These are phyloP conservation scores for Aradus depressus DNA, from an alignment of 2,888 invertebrate genomes.

Conservation along the genomic window DNA sequence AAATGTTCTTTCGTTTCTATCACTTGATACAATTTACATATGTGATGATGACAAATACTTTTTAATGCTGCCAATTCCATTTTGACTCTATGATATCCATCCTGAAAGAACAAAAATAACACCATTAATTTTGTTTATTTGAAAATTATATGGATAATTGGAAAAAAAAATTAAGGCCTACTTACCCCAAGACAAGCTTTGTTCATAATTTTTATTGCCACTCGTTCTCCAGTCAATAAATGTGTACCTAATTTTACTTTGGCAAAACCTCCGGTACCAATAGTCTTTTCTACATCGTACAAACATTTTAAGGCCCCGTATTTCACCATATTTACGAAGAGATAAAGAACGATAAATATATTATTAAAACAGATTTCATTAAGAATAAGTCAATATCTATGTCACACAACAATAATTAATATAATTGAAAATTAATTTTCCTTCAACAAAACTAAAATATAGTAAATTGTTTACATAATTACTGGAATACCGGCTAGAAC, in stretches of 20 bases:
- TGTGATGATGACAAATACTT: conserved; percentile 55
- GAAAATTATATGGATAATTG: background rate
- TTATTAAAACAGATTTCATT: no score
- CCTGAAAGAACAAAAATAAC: conserved; percentile 38
- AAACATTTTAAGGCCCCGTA: conserved; percentile 45
- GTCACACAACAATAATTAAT: no score
- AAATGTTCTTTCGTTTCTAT: conserved; percentile 63
- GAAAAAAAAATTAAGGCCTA: conserved; percentile 21
- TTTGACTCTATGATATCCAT: conserved; percentile 58
- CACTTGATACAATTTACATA: conserved; percentile 67
- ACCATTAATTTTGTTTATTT: background rate
- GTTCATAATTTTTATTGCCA: conserved; percentile 74
- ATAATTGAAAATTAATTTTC: no score
- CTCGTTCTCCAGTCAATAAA: conserved; percentile 64
- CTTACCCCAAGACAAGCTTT: conserved; percentile 56
- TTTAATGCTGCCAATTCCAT: conserved; percentile 64
- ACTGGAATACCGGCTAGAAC: no score
- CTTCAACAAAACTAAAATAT: no score
- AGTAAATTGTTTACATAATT: no score
- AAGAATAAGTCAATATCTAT: no score
- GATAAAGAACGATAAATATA: no score
- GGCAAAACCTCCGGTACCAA: conserved; percentile 67
- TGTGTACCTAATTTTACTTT: conserved; percentile 71
- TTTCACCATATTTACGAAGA: conserved; percentile 17
- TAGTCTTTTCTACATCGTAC: conserved; percentile 56